These are phyloP conservation scores for Semnornis frantzii DNA, from an alignment of 2,113 vertebrate species.

Conservation along the genomic window DNA sequence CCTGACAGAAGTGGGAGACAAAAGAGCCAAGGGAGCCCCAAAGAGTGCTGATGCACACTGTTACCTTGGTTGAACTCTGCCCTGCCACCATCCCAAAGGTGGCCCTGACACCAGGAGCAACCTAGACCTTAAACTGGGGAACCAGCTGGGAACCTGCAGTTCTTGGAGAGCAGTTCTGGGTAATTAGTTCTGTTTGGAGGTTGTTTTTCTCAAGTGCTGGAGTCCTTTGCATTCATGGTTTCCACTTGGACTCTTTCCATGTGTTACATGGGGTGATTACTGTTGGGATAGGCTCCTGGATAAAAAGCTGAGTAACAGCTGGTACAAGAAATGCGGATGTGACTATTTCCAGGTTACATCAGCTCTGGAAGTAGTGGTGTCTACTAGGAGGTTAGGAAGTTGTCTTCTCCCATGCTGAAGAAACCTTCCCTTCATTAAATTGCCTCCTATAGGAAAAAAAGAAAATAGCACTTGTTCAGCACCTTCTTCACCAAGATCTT, in stretches of 20 bases:
- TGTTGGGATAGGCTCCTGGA: not conserved
- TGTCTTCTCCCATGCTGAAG: not conserved
- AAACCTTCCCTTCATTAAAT: not conserved
- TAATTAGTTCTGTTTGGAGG: not conserved
- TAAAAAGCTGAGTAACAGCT: not conserved
- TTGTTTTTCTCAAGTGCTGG: not conserved
- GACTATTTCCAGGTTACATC: not conserved
- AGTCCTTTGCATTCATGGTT: not conserved
- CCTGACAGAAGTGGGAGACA: not conserved
- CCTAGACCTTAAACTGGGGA: not conserved
- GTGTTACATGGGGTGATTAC: not conserved
- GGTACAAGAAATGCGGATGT: not conserved
- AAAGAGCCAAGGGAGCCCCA: not conserved
- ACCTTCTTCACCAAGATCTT: not conserved
- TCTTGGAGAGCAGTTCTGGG: not conserved
- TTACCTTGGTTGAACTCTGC: not conserved
- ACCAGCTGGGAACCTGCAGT: not conserved
- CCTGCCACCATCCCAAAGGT: not conserved
- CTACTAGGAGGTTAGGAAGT: not conserved
- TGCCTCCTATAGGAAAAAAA: not conserved
- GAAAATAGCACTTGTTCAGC: not conserved
- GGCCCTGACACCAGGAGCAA: not conserved
- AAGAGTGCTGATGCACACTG: not conserved
- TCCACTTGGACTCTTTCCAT: not conserved
- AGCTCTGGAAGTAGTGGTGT: not conserved